phyloP scores from a whole-genome alignment of 2,797 vertebrate genomes.

The Emys orbicularis region DNA sequence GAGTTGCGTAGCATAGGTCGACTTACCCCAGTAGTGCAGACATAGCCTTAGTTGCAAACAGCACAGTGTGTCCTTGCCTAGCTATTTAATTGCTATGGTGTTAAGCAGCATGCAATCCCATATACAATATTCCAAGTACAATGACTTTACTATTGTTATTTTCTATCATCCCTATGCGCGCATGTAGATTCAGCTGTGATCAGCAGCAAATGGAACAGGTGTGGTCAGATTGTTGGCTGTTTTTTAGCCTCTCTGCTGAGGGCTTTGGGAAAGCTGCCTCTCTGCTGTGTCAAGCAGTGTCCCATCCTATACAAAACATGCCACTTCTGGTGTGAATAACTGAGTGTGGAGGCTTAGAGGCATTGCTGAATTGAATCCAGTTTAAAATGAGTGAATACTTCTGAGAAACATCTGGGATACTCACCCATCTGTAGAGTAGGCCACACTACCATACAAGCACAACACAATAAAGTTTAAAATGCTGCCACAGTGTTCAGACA shows the following conservation, averaged over 20 bases:
- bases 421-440: neutral
- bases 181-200: neutral
- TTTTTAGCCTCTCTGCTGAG: neutral
- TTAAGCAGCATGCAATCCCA: neutral
- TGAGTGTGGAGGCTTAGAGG: neutral
- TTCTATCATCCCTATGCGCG: neutral
- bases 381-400: neutral
- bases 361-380: accelerated
- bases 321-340: neutral
- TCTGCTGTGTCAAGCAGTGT: neutral
- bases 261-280: neutral
- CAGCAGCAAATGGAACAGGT: neutral
- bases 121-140: neutral
- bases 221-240: neutral
- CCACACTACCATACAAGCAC: accelerated
- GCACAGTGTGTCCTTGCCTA: neutral
- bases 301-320: neutral
- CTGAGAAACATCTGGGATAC: neutral
- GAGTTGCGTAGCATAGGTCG: no score
- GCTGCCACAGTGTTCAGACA: neutral
- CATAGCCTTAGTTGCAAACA: neutral
- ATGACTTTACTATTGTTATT: neutral
- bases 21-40: no score
- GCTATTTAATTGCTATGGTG: neutral
- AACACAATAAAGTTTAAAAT: neutral